Percentiles rank a stretch among this genome's conserved stretches.
Evolutionary conservation across 1,140 invertebrate genomes (phyloP).

Genomic region (Bombus fervidus): DNA sequence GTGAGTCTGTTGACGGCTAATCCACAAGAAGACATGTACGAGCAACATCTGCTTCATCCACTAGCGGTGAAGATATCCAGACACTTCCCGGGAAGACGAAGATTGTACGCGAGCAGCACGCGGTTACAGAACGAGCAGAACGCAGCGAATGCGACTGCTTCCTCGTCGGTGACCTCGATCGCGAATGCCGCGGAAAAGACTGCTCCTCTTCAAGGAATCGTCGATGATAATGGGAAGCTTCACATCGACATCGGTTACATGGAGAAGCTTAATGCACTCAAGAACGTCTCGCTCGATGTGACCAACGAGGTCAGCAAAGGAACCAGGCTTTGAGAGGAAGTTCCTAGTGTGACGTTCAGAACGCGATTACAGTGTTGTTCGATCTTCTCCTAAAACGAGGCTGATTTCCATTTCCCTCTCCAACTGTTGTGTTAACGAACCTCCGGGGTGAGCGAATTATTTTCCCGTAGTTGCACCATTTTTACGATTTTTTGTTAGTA

Average conservation of each 20-base stretch:
- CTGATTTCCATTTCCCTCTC: not conserved
- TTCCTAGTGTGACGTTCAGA: not conserved
- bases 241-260: constrained; percentile 72
- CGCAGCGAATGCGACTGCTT: constrained; percentile 53
- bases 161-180: constrained; percentile 68
- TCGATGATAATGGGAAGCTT: constrained; percentile 66
- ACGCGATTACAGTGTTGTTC: not conserved
- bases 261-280: constrained; percentile 77
- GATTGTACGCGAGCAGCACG: constrained; percentile 73
- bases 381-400: not conserved
- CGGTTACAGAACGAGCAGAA: constrained; percentile 67
- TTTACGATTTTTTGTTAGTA: not conserved
- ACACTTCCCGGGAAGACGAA: constrained; percentile 82
- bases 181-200: constrained; percentile 63
- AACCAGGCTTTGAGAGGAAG: constrained; percentile 72
- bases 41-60: constrained; percentile 87
- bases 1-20: constrained; percentile 86
- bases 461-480: not conserved
- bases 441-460: not conserved
- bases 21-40: constrained; percentile 85
- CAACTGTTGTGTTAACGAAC: not conserved
- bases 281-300: constrained; percentile 77
- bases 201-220: constrained; percentile 52
- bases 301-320: constrained; percentile 79
- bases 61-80: constrained; percentile 84